phyloP scores from a whole-genome alignment of 2,113 vertebrate genomes.

The Euleptes europaea region DNA sequence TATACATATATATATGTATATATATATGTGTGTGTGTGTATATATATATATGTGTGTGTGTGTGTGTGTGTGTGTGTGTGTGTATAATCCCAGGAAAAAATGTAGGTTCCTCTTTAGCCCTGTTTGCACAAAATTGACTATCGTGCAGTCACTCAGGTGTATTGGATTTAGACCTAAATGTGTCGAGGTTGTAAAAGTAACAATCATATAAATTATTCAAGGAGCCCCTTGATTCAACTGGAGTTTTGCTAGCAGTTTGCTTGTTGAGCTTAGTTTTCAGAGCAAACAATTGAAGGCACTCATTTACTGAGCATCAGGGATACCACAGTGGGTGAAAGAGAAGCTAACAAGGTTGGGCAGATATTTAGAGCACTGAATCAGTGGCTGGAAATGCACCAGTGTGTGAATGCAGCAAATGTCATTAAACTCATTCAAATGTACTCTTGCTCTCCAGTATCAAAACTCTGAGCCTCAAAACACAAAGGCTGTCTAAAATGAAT shows the following conservation, averaged over 20 bases:
- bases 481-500: too few species aligned
- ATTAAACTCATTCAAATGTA: conserved; percentile 19
- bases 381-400: conserved; percentile 36
- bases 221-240: conserved; percentile 50
- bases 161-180: conserved; percentile 50
- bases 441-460: not conserved
- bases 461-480: too few species aligned
- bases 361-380: conserved; percentile 59
- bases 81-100: not conserved
- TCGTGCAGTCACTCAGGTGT: conserved; percentile 21
- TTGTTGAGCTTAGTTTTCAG: conserved; percentile 46
- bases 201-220: conserved; percentile 60
- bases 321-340: conserved; percentile 29
- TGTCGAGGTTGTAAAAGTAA: conserved; percentile 63
- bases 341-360: conserved; percentile 51
- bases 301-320: conserved; percentile 36
- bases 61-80: not conserved
- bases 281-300: conserved; percentile 41
- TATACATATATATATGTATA: too few species aligned
- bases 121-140: conserved; percentile 40
- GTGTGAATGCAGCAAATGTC: conserved; percentile 13
- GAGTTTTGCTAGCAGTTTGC: too few species aligned
- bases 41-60: too few species aligned
- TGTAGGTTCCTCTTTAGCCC: conserved; percentile 12
- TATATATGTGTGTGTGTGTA: too few species aligned